Conservation (phyloP, 53 echinoderm and acorn worm genomes). For the Arbacia lixula region DNA sequence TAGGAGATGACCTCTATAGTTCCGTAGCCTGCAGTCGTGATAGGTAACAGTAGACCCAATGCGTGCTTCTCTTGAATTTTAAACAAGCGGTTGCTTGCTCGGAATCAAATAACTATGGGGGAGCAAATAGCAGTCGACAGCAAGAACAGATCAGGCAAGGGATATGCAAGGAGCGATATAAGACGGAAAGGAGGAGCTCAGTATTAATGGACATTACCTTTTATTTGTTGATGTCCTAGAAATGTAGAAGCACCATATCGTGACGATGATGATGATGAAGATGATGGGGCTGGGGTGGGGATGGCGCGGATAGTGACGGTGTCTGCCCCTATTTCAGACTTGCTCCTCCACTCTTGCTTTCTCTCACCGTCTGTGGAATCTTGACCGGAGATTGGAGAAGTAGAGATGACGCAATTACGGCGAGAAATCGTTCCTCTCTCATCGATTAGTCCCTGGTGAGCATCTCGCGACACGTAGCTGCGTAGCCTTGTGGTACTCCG, state of each 20-base stretch:
- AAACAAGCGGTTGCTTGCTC: constrained; percentile 43
- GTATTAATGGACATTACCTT: constrained; percentile 46
- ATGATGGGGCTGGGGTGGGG: too few species aligned
- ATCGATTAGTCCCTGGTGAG: constrained; percentile 37
- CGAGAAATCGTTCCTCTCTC: constrained; percentile 2
- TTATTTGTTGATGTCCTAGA: not conserved
- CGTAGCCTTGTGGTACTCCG: constrained; percentile 28
- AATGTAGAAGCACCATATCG: not conserved
- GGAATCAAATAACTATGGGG: constrained; percentile 33
- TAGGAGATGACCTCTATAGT: constrained; percentile 39
- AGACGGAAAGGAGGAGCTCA: not conserved
- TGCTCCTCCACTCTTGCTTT: not conserved
- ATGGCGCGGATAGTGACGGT: not conserved
- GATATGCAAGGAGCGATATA: constrained; percentile 5
- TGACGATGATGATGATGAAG: too few species aligned
- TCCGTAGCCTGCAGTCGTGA: constrained; percentile 14
- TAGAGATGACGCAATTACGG: constrained; percentile 29
- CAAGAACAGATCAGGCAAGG: constrained; percentile 5
- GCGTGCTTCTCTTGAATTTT: constrained; percentile 47
- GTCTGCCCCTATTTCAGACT: not conserved
- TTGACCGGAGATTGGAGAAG: constrained; percentile 29
- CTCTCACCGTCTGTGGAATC: not conserved
- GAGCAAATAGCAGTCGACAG: constrained; percentile 30
- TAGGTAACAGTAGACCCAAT: constrained; percentile 45
- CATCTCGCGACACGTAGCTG: not conserved